Conservation (phyloP, 2,113 vertebrate species). For the Trogon surrucura region DNA sequence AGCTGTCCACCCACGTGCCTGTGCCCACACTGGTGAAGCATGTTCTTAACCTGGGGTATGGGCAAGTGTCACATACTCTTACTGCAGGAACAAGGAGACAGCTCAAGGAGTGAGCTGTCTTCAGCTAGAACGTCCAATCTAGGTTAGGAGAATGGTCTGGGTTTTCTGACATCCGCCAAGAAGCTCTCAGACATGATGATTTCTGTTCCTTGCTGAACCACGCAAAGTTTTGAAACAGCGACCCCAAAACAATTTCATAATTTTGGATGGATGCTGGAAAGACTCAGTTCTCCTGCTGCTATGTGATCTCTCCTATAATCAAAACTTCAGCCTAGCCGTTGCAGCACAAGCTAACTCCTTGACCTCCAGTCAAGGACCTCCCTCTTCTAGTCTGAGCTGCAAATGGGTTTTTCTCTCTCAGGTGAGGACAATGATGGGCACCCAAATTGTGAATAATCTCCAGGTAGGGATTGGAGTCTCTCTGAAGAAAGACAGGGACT, state of each 20-base stretch:
- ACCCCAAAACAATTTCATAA: not conserved
- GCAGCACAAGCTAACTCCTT: not conserved
- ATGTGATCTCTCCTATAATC: not conserved
- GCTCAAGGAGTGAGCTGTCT: not conserved
- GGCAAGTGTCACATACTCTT: not conserved
- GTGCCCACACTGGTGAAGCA: not conserved
- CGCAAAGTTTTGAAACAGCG: not conserved
- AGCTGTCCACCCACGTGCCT: not conserved
- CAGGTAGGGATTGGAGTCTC: not conserved
- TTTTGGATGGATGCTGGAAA: not conserved
- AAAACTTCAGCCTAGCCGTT: not conserved
- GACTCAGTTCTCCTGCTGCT: not conserved
- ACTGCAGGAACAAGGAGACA: not conserved
- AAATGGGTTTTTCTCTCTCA: not conserved
- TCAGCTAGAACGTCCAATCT: not conserved
- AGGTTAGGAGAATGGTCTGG: not conserved
- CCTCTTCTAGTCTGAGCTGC: not conserved
- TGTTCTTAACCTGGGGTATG: not conserved
- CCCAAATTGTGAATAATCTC: not conserved
- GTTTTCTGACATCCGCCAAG: not conserved
- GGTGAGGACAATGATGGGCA: not conserved
- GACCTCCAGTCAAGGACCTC: not conserved
- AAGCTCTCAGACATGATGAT: not conserved
- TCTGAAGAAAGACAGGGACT: not conserved
- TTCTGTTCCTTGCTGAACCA: not conserved